A percentile compares a stretch with the other conserved stretches of the same genome.
These are phyloP conservation scores for Brachyistius frenatus DNA, from an alignment of 2,113 vertebrate genomes.

Conservation along the genomic window DNA sequence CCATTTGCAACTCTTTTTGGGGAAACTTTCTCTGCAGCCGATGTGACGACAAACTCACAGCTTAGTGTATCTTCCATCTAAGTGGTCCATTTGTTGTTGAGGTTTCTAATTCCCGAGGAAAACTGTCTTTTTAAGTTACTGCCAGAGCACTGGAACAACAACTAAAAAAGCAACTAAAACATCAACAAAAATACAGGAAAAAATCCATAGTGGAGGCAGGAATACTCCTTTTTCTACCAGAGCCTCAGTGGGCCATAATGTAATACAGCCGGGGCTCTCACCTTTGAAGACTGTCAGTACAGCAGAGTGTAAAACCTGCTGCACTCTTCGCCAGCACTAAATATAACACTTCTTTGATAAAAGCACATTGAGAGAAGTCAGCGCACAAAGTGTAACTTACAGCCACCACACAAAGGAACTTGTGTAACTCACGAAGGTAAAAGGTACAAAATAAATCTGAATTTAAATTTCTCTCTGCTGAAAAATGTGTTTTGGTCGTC, in stretches of 20 bases:
- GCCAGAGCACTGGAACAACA: too few species aligned
- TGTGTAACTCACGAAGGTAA: too few species aligned
- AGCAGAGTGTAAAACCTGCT: neutral
- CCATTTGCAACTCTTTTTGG: neutral
- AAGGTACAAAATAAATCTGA: too few species aligned
- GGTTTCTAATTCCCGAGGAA: neutral
- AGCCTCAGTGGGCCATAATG: constrained; percentile 18
- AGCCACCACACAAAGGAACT: neutral
- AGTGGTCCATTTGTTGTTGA: constrained; percentile 2
- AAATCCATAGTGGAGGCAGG: neutral
- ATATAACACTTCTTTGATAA: neutral
- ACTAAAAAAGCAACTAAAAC: neutral
- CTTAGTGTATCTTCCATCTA: neutral
- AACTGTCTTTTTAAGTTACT: neutral
- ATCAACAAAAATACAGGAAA: neutral
- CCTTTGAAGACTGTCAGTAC: neutral
- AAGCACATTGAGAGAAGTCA: neutral
- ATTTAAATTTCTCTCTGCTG: too few species aligned
- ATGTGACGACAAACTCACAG: constrained; percentile 8
- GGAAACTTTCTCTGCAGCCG: neutral
- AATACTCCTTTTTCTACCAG: neutral
- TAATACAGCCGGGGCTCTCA: neutral
- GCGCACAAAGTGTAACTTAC: neutral
- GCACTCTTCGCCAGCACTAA: neutral
- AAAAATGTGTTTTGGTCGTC: too few species aligned